These are phyloP conservation scores for Shinisaurus crocodilurus DNA, from an alignment of 2,113 vertebrate genomes.

Conservation along the genomic window DNA sequence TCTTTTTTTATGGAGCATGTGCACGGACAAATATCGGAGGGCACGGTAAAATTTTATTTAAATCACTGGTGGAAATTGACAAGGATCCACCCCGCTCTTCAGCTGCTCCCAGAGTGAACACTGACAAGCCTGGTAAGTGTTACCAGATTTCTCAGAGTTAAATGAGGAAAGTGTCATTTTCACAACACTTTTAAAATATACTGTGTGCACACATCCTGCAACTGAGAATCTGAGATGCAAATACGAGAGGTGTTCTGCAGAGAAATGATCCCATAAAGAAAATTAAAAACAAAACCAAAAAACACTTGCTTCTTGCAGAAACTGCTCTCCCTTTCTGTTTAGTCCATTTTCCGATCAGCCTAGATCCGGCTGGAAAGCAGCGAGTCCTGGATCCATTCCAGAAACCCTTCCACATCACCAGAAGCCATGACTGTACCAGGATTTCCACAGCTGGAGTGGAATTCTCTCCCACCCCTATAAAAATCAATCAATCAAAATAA, in stretches of 20 bases:
- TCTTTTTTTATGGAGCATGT: neutral
- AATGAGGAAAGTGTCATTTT: neutral
- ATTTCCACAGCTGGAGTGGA: neutral
- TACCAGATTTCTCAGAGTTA: no score
- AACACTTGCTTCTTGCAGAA: neutral
- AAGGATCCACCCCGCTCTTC: neutral
- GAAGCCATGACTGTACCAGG: neutral
- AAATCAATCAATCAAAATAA: no score
- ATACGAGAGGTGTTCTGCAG: neutral
- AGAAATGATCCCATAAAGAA: neutral
- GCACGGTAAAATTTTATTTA: neutral
- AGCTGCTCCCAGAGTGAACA: neutral
- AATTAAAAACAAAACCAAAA: neutral
- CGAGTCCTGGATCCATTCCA: neutral
- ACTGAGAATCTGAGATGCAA: neutral
- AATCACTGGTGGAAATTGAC: neutral
- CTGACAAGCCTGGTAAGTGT: neutral
- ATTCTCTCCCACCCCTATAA: neutral
- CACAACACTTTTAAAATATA: neutral
- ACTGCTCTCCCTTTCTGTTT: neutral
- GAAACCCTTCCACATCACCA: neutral
- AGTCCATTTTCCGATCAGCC: neutral
- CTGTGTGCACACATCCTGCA: neutral
- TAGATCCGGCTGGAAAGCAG: neutral
- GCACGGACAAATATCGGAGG: neutral